phyloP scores from a whole-genome alignment of 2,113 vertebrate genomes.

The Crotalus viridis region DNA sequence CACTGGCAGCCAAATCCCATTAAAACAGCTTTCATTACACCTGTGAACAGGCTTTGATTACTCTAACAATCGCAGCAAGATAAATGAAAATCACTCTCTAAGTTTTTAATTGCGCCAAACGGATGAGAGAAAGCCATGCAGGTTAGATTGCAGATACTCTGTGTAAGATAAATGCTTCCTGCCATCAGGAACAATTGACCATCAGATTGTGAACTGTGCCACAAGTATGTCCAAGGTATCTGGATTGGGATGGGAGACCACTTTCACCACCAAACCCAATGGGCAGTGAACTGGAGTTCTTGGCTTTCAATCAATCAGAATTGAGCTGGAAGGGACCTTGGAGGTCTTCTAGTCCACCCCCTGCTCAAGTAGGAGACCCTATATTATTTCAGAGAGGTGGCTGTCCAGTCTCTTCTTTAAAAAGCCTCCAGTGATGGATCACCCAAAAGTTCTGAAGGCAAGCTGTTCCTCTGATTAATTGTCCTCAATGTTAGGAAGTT shows the following conservation, averaged over 20 bases:
- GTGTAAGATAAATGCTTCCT: neutral
- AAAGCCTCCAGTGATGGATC: neutral
- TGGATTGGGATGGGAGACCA: neutral
- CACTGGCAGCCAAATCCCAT: neutral
- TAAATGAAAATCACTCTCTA: neutral
- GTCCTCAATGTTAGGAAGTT: neutral
- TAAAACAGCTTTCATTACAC: conserved; percentile 6
- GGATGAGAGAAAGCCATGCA: neutral
- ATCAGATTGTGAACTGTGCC: neutral
- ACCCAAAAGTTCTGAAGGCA: neutral
- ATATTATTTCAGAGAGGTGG: neutral
- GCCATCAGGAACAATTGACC: neutral
- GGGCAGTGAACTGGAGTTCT: neutral
- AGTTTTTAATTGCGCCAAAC: neutral
- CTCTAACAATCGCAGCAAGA: conserved; percentile 15
- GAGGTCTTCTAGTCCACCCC: neutral
- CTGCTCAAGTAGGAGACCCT: neutral
- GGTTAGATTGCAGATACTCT: neutral
- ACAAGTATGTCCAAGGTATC: neutral
- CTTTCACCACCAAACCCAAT: neutral
- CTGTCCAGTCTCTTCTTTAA: neutral
- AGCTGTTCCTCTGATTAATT: neutral
- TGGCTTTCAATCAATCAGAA: neutral
- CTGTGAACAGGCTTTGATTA: conserved; percentile 28
- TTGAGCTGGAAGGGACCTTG: neutral